Conservation (phyloP, 2,113 vertebrate species). For the Entelurus aequoreus region DNA sequence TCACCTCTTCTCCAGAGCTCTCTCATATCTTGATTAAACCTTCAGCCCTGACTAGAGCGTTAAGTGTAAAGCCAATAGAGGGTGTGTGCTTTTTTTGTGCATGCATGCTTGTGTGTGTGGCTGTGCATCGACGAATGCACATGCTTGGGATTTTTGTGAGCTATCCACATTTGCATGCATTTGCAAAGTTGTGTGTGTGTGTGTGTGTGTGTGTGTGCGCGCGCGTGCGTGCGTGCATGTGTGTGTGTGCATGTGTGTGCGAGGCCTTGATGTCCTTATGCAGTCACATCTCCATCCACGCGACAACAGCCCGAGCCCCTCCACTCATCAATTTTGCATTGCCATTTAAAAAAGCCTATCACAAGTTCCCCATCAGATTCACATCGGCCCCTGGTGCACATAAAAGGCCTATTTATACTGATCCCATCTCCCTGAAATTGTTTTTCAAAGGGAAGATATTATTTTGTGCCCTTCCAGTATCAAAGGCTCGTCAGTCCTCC, state of each 20-base stretch:
- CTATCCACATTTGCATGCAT: slow-evolving; percentile 38
- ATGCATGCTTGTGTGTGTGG: slow-evolving; percentile 14
- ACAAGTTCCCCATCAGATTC: slow-evolving; percentile 69
- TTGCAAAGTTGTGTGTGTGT: slow-evolving; percentile 8
- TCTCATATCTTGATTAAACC: slow-evolving; percentile 60
- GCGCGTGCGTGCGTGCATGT: slow-evolving; percentile 6
- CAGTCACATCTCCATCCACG: slow-evolving; percentile 67
- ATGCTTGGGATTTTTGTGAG: slow-evolving; percentile 19
- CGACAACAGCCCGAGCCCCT: slow-evolving; percentile 66
- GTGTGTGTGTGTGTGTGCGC: slow-evolving; percentile 11
- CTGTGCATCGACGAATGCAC: slow-evolving; percentile 7
- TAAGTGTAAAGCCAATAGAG: slow-evolving; percentile 42
- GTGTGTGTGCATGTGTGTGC: slow-evolving; percentile 19
- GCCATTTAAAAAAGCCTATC: slow-evolving; percentile 74
- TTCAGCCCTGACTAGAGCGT: slow-evolving; percentile 49
- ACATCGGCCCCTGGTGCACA: slow-evolving; percentile 67
- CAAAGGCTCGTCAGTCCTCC: slow-evolving; percentile 66
- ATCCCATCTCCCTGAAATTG: slow-evolving; percentile 72
- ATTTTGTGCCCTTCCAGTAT: slow-evolving; percentile 71
- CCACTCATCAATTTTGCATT: slow-evolving; percentile 76
- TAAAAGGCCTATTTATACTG: slow-evolving; percentile 76
- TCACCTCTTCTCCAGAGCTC: slow-evolving; percentile 46
- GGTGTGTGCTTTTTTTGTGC: slow-evolving; percentile 6
- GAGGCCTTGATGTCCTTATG: slow-evolving; percentile 71
- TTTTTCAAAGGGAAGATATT: slow-evolving; percentile 77